Conservation (phyloP, 2,888 invertebrate species). For the Scrobipalpa costella region DNA sequence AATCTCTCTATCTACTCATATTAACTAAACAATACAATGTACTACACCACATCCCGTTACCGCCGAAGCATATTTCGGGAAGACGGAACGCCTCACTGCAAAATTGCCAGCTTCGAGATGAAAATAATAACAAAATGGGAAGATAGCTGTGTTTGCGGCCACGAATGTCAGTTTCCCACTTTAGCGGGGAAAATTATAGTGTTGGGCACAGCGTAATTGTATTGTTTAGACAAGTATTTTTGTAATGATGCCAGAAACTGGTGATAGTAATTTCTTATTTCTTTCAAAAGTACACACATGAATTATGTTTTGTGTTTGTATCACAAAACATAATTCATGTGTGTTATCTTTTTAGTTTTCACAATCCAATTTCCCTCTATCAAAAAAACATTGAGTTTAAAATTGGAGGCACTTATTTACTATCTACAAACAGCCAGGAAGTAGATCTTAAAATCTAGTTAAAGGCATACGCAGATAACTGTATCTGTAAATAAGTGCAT, state of each 20-base stretch:
- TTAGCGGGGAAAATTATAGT: constrained; percentile 1
- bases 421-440: too few relatives aligned
- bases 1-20: too few relatives aligned
- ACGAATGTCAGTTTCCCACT: constrained; percentile 13
- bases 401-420: too few relatives aligned
- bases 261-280: not conserved
- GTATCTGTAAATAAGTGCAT: too few relatives aligned
- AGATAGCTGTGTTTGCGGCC: constrained; percentile 17
- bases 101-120: constrained; percentile 1
- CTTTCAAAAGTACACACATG: not conserved
- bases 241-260: constrained; percentile 10
- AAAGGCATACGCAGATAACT: too few relatives aligned
- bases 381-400: too few relatives aligned
- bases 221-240: constrained; percentile 10
- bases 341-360: too few relatives aligned
- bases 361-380: too few relatives aligned
- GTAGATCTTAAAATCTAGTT: too few relatives aligned
- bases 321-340: too few relatives aligned
- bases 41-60: constrained; percentile 7
- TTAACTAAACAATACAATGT: not conserved
- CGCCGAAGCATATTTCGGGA: constrained; percentile 10
- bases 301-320: not conserved
- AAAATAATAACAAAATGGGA: constrained; percentile 20
- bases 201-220: not conserved
- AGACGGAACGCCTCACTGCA: not conserved